Conservation (phyloP, 1,140 invertebrate species). For the Brachionus plicatilis region DNA sequence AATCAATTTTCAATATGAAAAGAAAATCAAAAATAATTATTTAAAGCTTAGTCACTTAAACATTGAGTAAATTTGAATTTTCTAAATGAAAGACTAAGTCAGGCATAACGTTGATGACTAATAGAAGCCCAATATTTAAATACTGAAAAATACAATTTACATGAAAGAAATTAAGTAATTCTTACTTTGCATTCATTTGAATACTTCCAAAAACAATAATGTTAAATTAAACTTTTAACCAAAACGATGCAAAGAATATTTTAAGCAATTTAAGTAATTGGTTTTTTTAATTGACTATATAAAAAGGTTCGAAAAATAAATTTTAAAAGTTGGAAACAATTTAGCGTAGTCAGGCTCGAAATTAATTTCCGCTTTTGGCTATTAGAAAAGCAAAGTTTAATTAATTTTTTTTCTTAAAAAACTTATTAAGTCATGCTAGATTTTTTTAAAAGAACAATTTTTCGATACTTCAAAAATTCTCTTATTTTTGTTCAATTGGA, state of each 20-base stretch:
- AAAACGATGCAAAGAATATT: not conserved
- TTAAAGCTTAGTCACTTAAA: too few species aligned
- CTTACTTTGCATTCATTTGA: not conserved
- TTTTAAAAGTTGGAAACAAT: not conserved
- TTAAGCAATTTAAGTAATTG: not conserved
- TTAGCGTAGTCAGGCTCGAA: not conserved
- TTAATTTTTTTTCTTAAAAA: not conserved
- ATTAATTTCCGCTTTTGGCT: not conserved
- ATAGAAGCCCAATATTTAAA: not conserved
- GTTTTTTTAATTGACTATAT: not conserved
- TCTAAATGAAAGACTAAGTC: not conserved
- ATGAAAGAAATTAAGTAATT: not conserved
- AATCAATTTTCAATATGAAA: too few species aligned
- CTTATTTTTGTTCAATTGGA: not conserved
- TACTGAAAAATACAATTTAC: not conserved
- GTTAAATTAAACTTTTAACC: not conserved
- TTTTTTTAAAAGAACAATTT: not conserved
- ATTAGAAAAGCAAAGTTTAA: not conserved
- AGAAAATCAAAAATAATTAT: too few species aligned
- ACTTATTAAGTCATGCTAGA: not conserved
- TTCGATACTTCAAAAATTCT: not conserved
- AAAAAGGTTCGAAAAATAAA: not conserved
- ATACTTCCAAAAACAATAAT: not conserved
- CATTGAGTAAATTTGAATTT: too few species aligned
- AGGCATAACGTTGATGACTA: not conserved